Percentiles rank a stretch among this genome's conserved stretches.
Evolutionary conservation across 2,888 invertebrate species (phyloP).

Genomic region (Piscicola geometra): DNA sequence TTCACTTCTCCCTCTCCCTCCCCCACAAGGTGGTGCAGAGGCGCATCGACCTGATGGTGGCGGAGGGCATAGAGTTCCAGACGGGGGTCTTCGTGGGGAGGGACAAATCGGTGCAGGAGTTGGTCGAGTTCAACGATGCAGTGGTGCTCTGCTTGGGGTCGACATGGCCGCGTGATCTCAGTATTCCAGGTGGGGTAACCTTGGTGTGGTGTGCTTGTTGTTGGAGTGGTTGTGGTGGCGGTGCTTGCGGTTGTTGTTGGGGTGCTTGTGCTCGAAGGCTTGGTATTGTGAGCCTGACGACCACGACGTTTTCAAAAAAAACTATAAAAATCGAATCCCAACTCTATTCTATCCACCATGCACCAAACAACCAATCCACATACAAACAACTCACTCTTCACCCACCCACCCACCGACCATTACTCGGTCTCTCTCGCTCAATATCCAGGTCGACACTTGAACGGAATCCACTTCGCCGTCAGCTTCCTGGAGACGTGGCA

Average conservation of each 20-base stretch:
- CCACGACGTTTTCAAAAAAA: neutral
- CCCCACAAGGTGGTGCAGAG: constrained; percentile 67
- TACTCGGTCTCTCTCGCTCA: neutral
- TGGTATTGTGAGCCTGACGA: neutral
- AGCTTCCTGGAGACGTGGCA: constrained; percentile 94
- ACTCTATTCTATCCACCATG: neutral
- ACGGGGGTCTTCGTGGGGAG: constrained; percentile 85
- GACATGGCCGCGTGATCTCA: constrained; percentile 86
- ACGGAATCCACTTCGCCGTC: constrained; percentile 95
- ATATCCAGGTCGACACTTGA: constrained; percentile 75
- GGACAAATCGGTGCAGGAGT: constrained; percentile 70
- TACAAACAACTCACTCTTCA: neutral
- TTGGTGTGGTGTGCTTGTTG: neutral
- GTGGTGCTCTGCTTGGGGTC: constrained; percentile 86
- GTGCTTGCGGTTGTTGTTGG: no score
- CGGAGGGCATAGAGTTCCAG: constrained; percentile 84
- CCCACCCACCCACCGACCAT: no score
- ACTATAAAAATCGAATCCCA: neutral
- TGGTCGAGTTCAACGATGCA: constrained; percentile 71
- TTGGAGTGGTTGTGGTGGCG: no score
- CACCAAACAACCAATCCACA: neutral
- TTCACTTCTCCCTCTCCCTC: no score
- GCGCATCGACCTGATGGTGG: constrained; percentile 75
- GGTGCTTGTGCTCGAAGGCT: neutral
- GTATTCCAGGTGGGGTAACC: constrained; percentile 56